These are phyloP conservation scores for Pseudomyrmex concolor DNA, from an alignment of 1,140 invertebrate genomes.

Conservation along the genomic window DNA sequence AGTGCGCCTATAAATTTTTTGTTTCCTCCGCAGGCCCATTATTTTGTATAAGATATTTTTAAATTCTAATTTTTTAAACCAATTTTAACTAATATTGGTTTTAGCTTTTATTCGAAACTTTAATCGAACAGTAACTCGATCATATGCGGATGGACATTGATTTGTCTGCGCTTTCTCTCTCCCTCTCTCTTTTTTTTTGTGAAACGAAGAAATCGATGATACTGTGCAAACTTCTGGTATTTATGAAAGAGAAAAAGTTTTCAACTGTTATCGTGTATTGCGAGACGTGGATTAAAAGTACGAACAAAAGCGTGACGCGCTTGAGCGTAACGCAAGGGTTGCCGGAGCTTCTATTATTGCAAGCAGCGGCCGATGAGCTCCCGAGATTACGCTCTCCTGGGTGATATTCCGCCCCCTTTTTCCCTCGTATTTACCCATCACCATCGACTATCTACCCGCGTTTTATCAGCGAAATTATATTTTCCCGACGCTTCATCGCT, in stretches of 20 bases:
- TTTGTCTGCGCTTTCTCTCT: not conserved
- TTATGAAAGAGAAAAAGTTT: constrained; percentile 4
- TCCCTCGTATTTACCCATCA: constrained; percentile 20
- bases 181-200: not conserved
- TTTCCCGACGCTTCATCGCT: constrained; percentile 52
- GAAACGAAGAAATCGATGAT: not conserved
- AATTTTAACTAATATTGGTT: not conserved
- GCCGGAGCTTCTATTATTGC: constrained; percentile 66
- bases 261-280: not conserved
- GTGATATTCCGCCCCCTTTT: constrained; percentile 25
- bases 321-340: constrained; percentile 64
- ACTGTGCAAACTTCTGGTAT: not conserved
- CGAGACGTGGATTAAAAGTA: not conserved
- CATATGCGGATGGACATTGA: not conserved
- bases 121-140: not conserved
- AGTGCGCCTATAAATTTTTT: not conserved
- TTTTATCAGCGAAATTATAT: constrained; percentile 80
- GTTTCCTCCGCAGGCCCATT: not conserved
- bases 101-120: not conserved
- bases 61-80: too few relatives aligned
- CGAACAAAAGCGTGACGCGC: constrained; percentile 49
- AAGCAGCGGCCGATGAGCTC: constrained; percentile 68
- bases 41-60: not conserved
- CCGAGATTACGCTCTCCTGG: constrained; percentile 64
- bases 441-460: constrained; percentile 59